Conservation (phyloP, 53 echinoderm and acorn worm species). For the Arbacia lixula region DNA sequence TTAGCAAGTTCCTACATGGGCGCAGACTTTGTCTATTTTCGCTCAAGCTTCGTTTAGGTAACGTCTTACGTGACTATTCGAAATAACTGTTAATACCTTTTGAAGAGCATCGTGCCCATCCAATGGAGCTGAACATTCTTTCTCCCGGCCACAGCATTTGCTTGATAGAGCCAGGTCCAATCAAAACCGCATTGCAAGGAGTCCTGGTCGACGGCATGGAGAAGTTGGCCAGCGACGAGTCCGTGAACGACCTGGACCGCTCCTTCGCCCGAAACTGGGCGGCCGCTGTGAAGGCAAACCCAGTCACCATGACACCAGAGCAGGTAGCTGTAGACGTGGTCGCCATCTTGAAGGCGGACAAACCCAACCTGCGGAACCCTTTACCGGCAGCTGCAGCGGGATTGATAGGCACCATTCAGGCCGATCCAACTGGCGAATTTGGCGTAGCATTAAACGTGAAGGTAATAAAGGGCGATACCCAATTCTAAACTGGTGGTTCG, state of each 20-base stretch:
- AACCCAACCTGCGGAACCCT: not conserved
- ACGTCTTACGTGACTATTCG: too few relatives aligned
- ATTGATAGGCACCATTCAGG: not conserved
- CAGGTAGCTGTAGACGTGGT: not conserved
- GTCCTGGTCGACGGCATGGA: not conserved
- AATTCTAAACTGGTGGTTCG: too few relatives aligned
- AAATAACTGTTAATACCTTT: too few relatives aligned
- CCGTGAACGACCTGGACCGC: constrained; percentile 17
- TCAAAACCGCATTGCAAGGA: not conserved
- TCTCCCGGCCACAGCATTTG: not conserved
- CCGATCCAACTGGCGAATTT: not conserved
- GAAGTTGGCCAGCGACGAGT: not conserved
- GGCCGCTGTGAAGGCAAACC: not conserved
- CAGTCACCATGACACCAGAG: not conserved
- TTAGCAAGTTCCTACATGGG: too few relatives aligned
- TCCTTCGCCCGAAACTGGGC: constrained; percentile 8
- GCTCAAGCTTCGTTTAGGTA: too few relatives aligned
- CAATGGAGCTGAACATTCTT: too few relatives aligned
- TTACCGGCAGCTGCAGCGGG: not conserved
- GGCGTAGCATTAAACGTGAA: constrained; percentile 14
- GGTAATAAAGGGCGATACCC: too few relatives aligned
- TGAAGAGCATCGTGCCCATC: too few relatives aligned
- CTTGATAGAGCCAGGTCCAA: not conserved
- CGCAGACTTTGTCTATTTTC: too few relatives aligned
- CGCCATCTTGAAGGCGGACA: not conserved